phyloP scores from a whole-genome alignment of 2,113 vertebrate genomes.

The Circaetus gallicus region DNA sequence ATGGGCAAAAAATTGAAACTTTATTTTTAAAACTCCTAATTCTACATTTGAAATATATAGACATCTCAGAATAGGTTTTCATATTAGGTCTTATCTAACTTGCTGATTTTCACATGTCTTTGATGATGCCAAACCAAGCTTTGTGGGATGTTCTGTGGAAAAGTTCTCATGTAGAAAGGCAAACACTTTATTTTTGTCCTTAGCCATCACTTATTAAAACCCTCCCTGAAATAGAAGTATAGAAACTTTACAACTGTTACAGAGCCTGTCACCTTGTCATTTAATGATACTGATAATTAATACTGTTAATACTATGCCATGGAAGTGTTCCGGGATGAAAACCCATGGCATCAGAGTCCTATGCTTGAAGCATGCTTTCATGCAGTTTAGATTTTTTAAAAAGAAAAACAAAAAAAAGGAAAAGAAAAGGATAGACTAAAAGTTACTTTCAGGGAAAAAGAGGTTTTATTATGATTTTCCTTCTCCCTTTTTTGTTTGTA shows the following conservation, averaged over 20 bases:
- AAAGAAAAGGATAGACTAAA: not conserved
- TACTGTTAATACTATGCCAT: not conserved
- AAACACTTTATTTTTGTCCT: not conserved
- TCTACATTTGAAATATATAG: not conserved
- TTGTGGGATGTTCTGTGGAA: not conserved
- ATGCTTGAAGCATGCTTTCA: not conserved
- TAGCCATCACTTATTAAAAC: not conserved
- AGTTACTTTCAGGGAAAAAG: not conserved
- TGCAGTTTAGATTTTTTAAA: not conserved
- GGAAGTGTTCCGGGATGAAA: not conserved
- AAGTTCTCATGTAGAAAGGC: not conserved
- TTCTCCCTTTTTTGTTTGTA: not conserved
- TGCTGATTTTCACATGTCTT: not conserved
- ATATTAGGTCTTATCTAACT: not conserved
- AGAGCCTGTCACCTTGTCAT: not conserved
- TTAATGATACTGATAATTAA: not conserved
- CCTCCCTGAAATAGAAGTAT: not conserved
- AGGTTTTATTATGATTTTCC: fast-evolving
- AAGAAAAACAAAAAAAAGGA: not conserved
- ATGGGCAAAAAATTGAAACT: not conserved
- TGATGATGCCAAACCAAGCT: not conserved
- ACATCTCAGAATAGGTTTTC: not conserved
- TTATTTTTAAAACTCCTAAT: not conserved
- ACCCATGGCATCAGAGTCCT: not conserved
- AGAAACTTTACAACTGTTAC: not conserved